A percentile compares a stretch with the other conserved stretches of the same genome.
Conservation (phyloP, 64 coral and sea anemone species). For the Montipora sp. region DNA sequence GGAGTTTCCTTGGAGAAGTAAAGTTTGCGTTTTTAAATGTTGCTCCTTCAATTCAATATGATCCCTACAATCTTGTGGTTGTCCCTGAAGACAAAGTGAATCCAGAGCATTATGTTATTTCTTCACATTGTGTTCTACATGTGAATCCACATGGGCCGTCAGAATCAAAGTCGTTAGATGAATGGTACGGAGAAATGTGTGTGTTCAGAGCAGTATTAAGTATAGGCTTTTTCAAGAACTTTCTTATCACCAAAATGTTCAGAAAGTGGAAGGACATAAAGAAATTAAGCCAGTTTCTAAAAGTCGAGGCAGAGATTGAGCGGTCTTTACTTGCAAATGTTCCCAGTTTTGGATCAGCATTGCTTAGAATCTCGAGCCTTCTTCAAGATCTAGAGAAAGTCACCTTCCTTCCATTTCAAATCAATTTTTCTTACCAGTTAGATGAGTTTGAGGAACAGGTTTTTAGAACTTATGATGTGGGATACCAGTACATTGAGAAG, state of each 20-base stretch:
- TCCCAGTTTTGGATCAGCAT: constrained; percentile 96
- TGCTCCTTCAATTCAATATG: constrained; percentile 74
- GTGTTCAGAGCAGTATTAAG: constrained; percentile 85
- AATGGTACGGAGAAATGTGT: constrained; percentile 93
- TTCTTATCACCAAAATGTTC: constrained; percentile 90
- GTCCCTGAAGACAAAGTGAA: constrained; percentile 87
- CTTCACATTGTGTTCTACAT: constrained; percentile 92
- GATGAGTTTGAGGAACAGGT: constrained; percentile 85
- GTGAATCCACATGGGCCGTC: constrained; percentile 79
- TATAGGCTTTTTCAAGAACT: constrained; percentile 92
- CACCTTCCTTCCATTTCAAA: constrained; percentile 90
- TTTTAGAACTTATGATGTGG: constrained; percentile 70
- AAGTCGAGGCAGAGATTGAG: constrained; percentile 74
- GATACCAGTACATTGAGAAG: constrained; percentile 79
- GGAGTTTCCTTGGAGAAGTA: constrained; percentile 79
- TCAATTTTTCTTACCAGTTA: constrained; percentile 73
- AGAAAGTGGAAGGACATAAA: constrained; percentile 86
- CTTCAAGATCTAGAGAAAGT: constrained; percentile 84
- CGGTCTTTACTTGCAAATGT: constrained; percentile 83
- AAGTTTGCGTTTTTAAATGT: constrained; percentile 97
- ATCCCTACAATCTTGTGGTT: constrained; percentile 92
- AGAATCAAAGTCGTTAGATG: constrained; percentile 79
- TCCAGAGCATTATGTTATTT: constrained; percentile 97
- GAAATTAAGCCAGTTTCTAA: constrained; percentile 80
- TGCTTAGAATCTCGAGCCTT: constrained; percentile 83